A percentile compares a stretch with the other conserved stretches of the same genome.
Conservation (phyloP, 2,113 vertebrate species). For the Pholis gunnellus region DNA sequence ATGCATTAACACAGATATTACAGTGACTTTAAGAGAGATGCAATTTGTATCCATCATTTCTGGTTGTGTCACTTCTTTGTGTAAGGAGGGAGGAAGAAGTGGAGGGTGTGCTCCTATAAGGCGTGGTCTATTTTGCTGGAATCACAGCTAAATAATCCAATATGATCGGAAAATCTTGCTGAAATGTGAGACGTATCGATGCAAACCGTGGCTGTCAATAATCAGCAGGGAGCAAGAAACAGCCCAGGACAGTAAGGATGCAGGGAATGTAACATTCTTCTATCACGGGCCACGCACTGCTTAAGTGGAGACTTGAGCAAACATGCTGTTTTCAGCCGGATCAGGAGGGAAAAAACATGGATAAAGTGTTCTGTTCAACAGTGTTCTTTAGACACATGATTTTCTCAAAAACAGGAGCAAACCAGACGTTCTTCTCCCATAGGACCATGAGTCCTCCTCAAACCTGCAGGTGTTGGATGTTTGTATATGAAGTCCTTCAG, state of each 20-base stretch:
- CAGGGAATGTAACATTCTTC: not conserved
- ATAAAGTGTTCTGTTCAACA: constrained; percentile 14
- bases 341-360: constrained; percentile 9
- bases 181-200: not conserved
- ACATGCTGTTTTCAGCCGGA: not conserved
- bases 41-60: not conserved
- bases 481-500: constrained; percentile 36
- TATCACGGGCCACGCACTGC: not conserved
- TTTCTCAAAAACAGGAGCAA: not conserved
- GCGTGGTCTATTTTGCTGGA: not conserved
- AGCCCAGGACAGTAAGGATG: not conserved
- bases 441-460: not conserved
- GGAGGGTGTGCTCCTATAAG: not conserved
- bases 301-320: not conserved
- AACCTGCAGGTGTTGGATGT: constrained; percentile 39
- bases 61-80: not conserved
- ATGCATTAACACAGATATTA: not conserved
- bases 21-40: not conserved
- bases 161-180: not conserved
- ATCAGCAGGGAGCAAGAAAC: not conserved
- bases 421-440: not conserved
- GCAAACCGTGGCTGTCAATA: not conserved
- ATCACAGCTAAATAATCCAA: not conserved
- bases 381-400: constrained; percentile 17
- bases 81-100: not conserved